Percentiles rank a stretch among this genome's conserved stretches.
Evolutionary conservation across 2,797 vertebrate species (phyloP).

Genomic region (Meda fulgida): DNA sequence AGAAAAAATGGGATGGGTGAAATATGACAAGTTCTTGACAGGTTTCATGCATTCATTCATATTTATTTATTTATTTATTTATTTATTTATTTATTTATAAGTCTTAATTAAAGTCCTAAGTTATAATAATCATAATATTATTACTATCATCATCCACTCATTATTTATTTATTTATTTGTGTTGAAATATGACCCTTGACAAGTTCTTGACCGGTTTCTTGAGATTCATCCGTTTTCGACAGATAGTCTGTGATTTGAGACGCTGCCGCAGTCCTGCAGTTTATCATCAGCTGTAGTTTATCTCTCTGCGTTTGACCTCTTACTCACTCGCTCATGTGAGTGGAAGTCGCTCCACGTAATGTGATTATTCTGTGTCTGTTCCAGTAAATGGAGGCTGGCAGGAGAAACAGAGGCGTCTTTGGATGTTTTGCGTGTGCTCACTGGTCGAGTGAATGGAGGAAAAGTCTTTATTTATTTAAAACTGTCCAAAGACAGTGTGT

Average conservation of each 20-base stretch:
- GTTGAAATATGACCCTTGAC: not conserved
- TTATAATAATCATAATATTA: not conserved
- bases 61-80: no score
- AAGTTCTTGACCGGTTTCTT: not conserved
- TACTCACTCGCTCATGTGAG: slow-evolving; percentile 30
- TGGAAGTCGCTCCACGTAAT: slow-evolving; percentile 47
- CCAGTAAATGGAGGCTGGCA: slow-evolving; percentile 40
- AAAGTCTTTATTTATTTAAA: not conserved
- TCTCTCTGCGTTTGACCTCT: not conserved
- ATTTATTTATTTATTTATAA: no score
- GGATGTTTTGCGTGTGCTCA: not conserved
- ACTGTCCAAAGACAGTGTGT: not conserved
- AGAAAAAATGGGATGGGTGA: no score
- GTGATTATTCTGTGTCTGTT: slow-evolving; percentile 38
- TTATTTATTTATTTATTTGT: not conserved
- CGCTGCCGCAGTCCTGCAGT: not conserved
- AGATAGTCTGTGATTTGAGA: not conserved
- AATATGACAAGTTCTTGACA: no score
- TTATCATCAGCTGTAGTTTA: not conserved
- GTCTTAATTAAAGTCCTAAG: not conserved
- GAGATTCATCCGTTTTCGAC: not conserved
- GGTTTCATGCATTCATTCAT: no score
- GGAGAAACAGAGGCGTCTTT: slow-evolving; percentile 27
- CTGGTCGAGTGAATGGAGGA: not conserved
- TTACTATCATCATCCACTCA: not conserved